Base-by-base conservation (phyloP, 2,888 invertebrate species). In the Dastarcus helophoroides region DNA sequence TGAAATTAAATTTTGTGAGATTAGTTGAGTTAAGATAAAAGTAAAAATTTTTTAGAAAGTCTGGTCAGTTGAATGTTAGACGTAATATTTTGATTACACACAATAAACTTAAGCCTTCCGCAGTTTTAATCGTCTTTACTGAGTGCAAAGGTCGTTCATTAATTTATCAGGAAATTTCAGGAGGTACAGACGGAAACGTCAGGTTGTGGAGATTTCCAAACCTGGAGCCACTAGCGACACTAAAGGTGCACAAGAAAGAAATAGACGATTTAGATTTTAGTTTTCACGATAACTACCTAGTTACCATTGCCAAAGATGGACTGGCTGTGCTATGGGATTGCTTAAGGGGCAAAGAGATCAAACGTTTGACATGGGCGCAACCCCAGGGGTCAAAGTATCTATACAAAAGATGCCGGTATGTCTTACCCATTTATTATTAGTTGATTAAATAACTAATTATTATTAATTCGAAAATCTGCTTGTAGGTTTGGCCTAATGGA, bases 191-290 rank as follows among this genome's bases (percentile, higher is more conserved):
- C 62, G 86, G 91, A 3, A 72, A 75, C 50, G 65, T 95, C 16
- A 69, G 91, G 32, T 62, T 94, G 6, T 95, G 94, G 94, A 72
- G 76, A 51, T 89, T 88, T 58, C 91, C 93, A 1, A 74, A 77
- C 45, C 68, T 91, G 64, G 68, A 76, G 30, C 70, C 76, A 42
- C 53, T 76, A 11, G 70, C 71, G 47, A 79, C 79, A 43, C 64
- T 90, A 6, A 67, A 76, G 39, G 85, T 79, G 17, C 94, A 94
- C 51, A 72, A 69, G 31, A 86, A 86, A 61, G 94, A 94, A 71
- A 83, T 95, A 40, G 94, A 94, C 52, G 94, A 94, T 60, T 60
- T 95, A 31, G 91, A 93, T 64, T 84, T 94, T 54, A 86, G 84
- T 61, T 79, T 82, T 2, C 76, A 77, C 51, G 79, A 81, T 38